Evolutionary conservation across 2,888 invertebrate species (phyloP).

Genomic region (Parasteatoda lunata): DNA sequence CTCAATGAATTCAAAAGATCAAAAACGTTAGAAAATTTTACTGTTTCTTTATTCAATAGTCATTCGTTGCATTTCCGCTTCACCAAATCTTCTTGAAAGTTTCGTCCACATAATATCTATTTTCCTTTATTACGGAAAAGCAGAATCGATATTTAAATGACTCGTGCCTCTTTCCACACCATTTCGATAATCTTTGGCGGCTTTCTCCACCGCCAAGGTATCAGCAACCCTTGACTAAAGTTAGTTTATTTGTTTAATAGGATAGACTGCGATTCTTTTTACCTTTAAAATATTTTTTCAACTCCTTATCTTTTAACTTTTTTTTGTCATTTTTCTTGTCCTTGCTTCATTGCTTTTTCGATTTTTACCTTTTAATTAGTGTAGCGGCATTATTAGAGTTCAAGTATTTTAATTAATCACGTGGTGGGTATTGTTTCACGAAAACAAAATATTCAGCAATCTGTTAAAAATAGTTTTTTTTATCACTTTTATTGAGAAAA

Average conservation of each 20-base stretch:
- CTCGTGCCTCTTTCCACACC: not conserved
- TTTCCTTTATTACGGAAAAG: no score
- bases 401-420: conserved; percentile 67
- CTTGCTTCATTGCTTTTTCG: conserved; percentile 61
- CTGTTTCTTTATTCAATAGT: no score
- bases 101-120: no score
- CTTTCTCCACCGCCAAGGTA: conserved; percentile 1
- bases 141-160: not conserved
- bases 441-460: conserved; percentile 61
- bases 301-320: conserved; percentile 38
- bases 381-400: conserved; percentile 63
- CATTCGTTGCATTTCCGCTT: no score
- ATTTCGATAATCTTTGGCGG: conserved; percentile 27
- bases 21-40: no score
- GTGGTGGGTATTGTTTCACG: conserved; percentile 45
- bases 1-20: no score
- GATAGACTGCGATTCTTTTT: conserved; percentile 38
- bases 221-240: conserved; percentile 52
- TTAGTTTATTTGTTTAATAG: conserved; percentile 66
- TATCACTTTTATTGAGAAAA: not conserved
- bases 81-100: no score
- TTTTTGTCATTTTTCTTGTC: conserved; percentile 22
- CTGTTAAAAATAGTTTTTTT: conserved; percentile 38
- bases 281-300: conserved; percentile 28
- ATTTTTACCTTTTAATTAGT: conserved; percentile 68